Conservation (phyloP, 2,113 vertebrate genomes). For the Brachyistius frenatus region DNA sequence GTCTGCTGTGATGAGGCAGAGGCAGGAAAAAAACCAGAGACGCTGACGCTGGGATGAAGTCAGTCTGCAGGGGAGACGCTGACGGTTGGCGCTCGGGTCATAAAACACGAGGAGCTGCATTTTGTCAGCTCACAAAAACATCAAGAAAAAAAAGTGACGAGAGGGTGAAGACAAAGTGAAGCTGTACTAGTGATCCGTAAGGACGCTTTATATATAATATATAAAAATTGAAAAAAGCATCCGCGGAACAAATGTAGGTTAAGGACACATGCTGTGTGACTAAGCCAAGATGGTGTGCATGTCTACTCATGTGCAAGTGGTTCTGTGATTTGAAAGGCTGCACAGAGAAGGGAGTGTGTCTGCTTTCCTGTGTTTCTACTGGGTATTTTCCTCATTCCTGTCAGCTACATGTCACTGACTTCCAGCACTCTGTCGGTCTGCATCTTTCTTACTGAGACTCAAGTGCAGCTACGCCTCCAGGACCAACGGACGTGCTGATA, state of each 20-base stretch:
- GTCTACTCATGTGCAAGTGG: background rate
- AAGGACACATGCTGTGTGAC: constrained; percentile 49
- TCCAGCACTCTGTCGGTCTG: constrained; percentile 16
- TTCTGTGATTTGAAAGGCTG: background rate
- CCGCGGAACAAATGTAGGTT: constrained; percentile 51
- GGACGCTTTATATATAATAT: background rate
- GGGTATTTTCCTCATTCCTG: background rate
- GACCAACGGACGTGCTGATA: constrained; percentile 49
- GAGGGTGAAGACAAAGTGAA: constrained; percentile 8
- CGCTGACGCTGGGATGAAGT: constrained; percentile 13
- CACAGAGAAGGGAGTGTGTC: constrained; percentile 5
- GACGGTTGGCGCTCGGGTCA: constrained; percentile 29
- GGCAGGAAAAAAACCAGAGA: background rate
- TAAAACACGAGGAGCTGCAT: constrained; percentile 37
- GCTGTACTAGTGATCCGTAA: background rate
- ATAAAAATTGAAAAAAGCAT: constrained; percentile 17
- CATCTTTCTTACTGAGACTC: constrained; percentile 26
- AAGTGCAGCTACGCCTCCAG: constrained; percentile 29
- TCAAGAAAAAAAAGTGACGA: background rate
- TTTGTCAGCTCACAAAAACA: constrained; percentile 32
- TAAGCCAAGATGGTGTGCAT: constrained; percentile 38
- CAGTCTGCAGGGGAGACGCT: constrained; percentile 32
- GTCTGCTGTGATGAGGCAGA: constrained; percentile 18
- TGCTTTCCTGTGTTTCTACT: background rate
- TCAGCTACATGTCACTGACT: background rate